Base-by-base conservation (phyloP, 2,888 invertebrate genomes). In the Apamea crenata region DNA sequence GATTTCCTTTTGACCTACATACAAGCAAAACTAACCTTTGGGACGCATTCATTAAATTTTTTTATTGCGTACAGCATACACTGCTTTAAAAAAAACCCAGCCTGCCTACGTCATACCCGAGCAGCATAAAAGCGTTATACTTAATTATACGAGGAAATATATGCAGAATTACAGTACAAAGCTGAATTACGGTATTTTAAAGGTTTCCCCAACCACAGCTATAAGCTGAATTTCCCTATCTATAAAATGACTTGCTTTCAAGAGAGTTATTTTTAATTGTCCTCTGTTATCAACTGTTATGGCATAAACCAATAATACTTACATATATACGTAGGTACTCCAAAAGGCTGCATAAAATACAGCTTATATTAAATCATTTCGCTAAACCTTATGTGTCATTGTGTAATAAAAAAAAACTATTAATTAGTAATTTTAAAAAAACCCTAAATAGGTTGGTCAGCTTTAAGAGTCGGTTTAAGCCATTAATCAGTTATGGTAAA, bases 1-100 rank as follows among this genome's bases (percentile, higher is more conserved):
- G 73, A 81, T 86, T 88, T 89, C 88, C 88, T 87, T 88, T 78
- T 88, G 82, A 80, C 90, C 88, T 80, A 88, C 50, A 66, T 81
- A 70, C 61, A 68, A 44, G 66, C 68, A 44, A 8, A 69, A 69
- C 44, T 61, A 78, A 69, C 68, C 77, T 79, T 69, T 79, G 53
- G 50, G 67, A 61, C 53, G 47, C 50, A 14, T 44, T 71, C 8
- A 53, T 36, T 67, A 40, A 3, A 5, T 0, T 47, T 40, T 36
- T 72, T 56, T 77, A 86, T 74, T 70, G 66, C 21, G 73, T 79
- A 70, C 73, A 66, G 21, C 29, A 61, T 63, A 83, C 25, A 68
- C 81, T 56, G 40, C 56, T 47, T 63, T 12, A 21, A 67, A 36
- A 36, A 73, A 32, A 29, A 3, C 16, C 47, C 32, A n/a, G 56